A percentile compares a stretch with the other conserved stretches of the same genome.
Evolutionary conservation across 2,888 invertebrate species (phyloP).

Genomic region (Mactromeris polynyma): DNA sequence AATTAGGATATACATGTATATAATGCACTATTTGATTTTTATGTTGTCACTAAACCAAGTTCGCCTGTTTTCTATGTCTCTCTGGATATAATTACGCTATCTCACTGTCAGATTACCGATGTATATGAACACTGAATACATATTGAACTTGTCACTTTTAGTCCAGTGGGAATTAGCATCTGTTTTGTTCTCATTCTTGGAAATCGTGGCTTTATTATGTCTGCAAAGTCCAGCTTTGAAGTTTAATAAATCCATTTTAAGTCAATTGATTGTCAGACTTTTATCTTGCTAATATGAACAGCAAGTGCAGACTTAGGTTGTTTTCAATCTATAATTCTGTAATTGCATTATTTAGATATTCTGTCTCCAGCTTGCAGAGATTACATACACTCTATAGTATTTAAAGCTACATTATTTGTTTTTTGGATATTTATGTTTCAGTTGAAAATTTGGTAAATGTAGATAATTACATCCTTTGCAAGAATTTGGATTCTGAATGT

Average conservation of each 20-base stretch:
- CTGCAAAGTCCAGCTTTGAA: neutral
- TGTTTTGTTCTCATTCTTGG: neutral
- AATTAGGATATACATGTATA: neutral
- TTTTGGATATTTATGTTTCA: too few relatives aligned
- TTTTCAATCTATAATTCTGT: neutral
- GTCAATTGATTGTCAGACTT: constrained; percentile 4
- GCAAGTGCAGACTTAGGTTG: neutral
- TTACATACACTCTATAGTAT: too few relatives aligned
- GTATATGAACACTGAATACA: neutral
- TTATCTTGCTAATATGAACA: neutral
- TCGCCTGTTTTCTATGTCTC: neutral
- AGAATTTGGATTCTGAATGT: too few relatives aligned
- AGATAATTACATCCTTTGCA: too few relatives aligned
- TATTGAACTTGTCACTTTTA: neutral
- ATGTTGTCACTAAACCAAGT: neutral
- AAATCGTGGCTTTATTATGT: neutral
- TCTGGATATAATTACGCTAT: neutral
- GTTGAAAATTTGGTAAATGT: too few relatives aligned
- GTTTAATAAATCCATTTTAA: constrained; percentile 5
- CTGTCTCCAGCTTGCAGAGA: neutral
- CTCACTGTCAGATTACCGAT: neutral
- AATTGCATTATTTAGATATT: neutral
- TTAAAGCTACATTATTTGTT: too few relatives aligned
- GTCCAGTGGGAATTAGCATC: neutral
- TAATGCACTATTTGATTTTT: neutral